Evolutionary conservation across 2,113 vertebrate species (phyloP), one percentile per base, ranked within the genome.

Genomic region (Alligator mississippiensis): DNA sequence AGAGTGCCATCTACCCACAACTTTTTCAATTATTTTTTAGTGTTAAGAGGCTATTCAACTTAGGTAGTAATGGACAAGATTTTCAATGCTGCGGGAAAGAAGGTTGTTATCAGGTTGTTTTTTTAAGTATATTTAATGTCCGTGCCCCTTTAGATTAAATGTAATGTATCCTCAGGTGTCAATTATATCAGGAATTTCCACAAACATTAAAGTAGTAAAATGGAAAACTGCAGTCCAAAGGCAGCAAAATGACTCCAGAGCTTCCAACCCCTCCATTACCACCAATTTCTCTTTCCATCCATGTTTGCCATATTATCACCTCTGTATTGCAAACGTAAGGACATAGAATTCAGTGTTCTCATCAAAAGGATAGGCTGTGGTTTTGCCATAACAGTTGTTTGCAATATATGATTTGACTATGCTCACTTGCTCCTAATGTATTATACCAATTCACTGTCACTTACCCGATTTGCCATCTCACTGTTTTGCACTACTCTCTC

Each of bases 331-430:
- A 12, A 5, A 72, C 82, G 11, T 2, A 38, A 1, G 1, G 94
- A 84, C 90, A 92, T 88, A 58, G 4, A 38, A 66, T 74, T 95
- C 18, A 24, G 24, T 74, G 70, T 47, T 74, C 22, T 47, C 83
- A 84, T 93, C 94, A 80, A 95, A 95, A 96, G 47, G 47, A 90
- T 89, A 90, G 93, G 93, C 93, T 87, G 90, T 80, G 94, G 95
- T 94, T 92, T 93, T 82, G 87, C 60, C 91, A 89, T 77, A 93
- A 93, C 57, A 81, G 91, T 90, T 93, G 92, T 94, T 93, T 94
- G 95, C 90, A 93, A 90, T 68, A 60, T 66, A 18, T 34, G 18
- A 70, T 70, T 70, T 70, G 15, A 70, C n/a, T 30, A 30, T 70
- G 18, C n/a, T 16, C 4, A 17, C 30, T 30, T 34, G n/a, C 18